A percentile compares a stretch with the other conserved stretches of the same genome.
Evolutionary conservation across 2,888 invertebrate species (phyloP).

Genomic region (Leptodirus hochenwartii): DNA sequence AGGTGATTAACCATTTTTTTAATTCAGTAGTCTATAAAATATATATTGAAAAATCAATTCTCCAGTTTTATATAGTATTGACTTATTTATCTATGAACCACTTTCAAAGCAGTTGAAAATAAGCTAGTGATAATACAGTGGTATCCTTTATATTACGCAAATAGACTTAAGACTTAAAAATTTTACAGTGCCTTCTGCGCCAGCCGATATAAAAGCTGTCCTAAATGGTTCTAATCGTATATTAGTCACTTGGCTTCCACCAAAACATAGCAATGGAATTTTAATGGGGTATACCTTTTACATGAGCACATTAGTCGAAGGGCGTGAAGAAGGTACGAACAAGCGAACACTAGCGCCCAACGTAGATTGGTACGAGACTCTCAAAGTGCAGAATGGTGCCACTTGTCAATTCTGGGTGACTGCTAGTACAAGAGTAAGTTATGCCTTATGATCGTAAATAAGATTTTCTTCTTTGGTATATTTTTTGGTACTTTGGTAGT

Average conservation of each 20-base stretch:
- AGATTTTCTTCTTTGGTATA: slow-evolving; percentile 1
- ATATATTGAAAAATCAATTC: no score
- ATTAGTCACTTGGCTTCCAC: slow-evolving; percentile 79
- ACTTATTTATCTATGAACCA: no score
- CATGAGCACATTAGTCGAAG: slow-evolving; percentile 62
- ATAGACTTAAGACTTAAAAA: background rate
- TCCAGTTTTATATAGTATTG: no score
- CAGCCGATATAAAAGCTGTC: slow-evolving; percentile 79
- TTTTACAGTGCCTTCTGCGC: slow-evolving; percentile 64
- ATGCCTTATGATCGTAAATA: no score
- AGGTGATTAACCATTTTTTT: no score
- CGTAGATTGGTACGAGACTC: slow-evolving; percentile 52
- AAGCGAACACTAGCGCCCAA: slow-evolving; percentile 52
- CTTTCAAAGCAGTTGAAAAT: no score
- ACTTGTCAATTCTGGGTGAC: slow-evolving; percentile 60
- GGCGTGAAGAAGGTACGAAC: slow-evolving; percentile 60
- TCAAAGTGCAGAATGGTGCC: slow-evolving; percentile 44
- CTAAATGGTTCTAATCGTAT: slow-evolving; percentile 73
- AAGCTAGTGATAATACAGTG: background rate
- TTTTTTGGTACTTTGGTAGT: slow-evolving; percentile 4
- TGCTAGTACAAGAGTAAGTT: slow-evolving; percentile 49
- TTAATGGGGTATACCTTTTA: slow-evolving; percentile 70
- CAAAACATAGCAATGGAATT: slow-evolving; percentile 65
- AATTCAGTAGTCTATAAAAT: no score
- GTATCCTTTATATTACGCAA: background rate